These are phyloP conservation scores for Collichthys lucidus DNA, from an alignment of 2,113 vertebrate genomes.

Conservation along the genomic window DNA sequence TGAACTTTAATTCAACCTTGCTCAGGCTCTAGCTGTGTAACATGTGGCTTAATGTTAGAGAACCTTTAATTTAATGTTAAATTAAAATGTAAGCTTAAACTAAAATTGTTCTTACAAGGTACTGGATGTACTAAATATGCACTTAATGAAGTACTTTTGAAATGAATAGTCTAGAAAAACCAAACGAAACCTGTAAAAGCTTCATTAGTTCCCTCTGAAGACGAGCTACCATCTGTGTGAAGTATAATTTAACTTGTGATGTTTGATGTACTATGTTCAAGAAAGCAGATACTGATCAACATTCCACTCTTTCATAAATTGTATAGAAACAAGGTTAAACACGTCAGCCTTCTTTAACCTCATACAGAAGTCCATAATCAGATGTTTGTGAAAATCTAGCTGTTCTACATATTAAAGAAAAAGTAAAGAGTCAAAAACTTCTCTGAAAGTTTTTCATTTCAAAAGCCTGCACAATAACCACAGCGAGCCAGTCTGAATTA, in stretches of 20 bases:
- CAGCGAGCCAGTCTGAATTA: conserved; percentile 40
- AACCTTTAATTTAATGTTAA: background rate
- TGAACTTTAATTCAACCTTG: conserved; percentile 30
- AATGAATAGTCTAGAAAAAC: background rate
- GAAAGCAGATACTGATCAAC: conserved; percentile 4
- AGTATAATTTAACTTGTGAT: conserved; percentile 1
- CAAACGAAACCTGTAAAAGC: background rate
- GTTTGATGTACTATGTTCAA: background rate
- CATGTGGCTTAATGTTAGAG: conserved; percentile 15
- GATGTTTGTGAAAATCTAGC: conserved; percentile 10
- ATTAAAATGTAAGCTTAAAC: background rate
- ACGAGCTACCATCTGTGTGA: background rate
- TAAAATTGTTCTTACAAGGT: background rate
- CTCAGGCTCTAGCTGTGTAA: conserved; percentile 40
- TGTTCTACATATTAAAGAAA: conserved; percentile 44
- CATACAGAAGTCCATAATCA: conserved; percentile 9
- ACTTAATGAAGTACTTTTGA: background rate
- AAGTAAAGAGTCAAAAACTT: background rate
- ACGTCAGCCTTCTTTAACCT: conserved; percentile 11
- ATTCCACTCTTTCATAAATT: conserved; percentile 48
- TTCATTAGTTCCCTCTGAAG: too few relatives aligned
- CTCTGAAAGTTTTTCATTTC: background rate
- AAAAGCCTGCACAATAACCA: background rate
- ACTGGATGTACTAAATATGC: background rate
- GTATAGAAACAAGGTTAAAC: conserved; percentile 26